phyloP scores from a whole-genome alignment of 2,113 vertebrate genomes.

The Corythornis cristatus region DNA sequence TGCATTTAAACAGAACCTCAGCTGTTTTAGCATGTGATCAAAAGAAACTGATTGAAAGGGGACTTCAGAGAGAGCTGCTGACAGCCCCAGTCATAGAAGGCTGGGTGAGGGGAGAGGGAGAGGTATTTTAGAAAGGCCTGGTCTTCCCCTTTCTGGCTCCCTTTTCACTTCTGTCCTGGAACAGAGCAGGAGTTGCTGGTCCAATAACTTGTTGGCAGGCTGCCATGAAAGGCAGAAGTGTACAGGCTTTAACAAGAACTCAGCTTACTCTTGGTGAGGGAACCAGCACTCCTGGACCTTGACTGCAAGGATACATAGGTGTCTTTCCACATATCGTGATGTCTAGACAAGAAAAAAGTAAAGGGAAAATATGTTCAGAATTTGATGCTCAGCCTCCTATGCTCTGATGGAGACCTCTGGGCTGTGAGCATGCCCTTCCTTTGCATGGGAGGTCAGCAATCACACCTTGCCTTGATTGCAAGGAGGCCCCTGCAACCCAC shows the following conservation, averaged over 20 bases:
- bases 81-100: not conserved
- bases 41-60: constrained; percentile 23
- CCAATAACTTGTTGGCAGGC: not conserved
- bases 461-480: not conserved
- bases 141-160: not conserved
- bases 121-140: not conserved
- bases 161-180: not conserved
- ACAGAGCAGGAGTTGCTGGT: not conserved
- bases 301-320: not conserved
- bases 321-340: not conserved
- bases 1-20: not conserved
- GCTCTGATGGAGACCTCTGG: not conserved
- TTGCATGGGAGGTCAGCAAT: not conserved
- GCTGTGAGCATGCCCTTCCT: rapidly evolving
- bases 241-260: not conserved
- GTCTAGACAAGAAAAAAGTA: not conserved
- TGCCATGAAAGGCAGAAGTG: not conserved
- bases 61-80: constrained; percentile 25
- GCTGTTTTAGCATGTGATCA: not conserved
- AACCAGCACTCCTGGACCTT: not conserved
- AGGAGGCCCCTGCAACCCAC: not conserved
- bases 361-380: not conserved
- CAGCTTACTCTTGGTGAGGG: not conserved
- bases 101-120: not conserved
- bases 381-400: not conserved